phyloP scores from a whole-genome alignment of 2,888 invertebrate genomes.

The Parnassius glacialis region DNA sequence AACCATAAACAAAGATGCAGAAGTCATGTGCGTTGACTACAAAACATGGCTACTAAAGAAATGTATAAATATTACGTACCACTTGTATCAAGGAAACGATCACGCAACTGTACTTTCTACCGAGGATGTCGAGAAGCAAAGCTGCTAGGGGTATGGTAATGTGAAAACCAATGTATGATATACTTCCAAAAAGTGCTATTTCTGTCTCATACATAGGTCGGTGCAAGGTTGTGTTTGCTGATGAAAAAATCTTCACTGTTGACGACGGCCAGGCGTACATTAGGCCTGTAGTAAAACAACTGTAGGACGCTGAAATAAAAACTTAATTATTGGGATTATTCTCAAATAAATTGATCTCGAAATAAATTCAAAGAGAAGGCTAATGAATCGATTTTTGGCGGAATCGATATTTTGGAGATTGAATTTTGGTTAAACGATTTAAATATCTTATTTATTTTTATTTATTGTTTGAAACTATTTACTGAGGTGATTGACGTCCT shows the following conservation, averaged over 20 bases:
- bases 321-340: too few species aligned
- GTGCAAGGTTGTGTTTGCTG: slow-evolving; percentile 35
- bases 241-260: slow-evolving; percentile 34
- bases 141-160: slow-evolving; percentile 35
- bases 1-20: too few species aligned
- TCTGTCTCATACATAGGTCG: slow-evolving; percentile 38
- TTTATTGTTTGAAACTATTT: not conserved
- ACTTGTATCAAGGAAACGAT: slow-evolving; percentile 32
- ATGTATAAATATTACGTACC: slow-evolving; percentile 23
- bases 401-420: too few species aligned
- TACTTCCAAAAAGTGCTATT: slow-evolving; percentile 35
- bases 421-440: not conserved
- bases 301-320: slow-evolving; percentile 33
- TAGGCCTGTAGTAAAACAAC: slow-evolving; percentile 32
- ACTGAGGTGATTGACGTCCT: too few species aligned
- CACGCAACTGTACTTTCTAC: slow-evolving; percentile 36
- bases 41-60: too few species aligned
- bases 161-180: slow-evolving; percentile 35
- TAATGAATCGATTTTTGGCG: too few species aligned
- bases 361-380: too few species aligned
- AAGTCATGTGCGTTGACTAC: too few species aligned
- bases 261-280: slow-evolving; percentile 40
- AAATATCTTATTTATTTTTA: not conserved
- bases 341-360: too few species aligned
- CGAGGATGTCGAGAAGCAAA: slow-evolving; percentile 35